Conservation (phyloP, 2,888 invertebrate species). For the Tuta absoluta region DNA sequence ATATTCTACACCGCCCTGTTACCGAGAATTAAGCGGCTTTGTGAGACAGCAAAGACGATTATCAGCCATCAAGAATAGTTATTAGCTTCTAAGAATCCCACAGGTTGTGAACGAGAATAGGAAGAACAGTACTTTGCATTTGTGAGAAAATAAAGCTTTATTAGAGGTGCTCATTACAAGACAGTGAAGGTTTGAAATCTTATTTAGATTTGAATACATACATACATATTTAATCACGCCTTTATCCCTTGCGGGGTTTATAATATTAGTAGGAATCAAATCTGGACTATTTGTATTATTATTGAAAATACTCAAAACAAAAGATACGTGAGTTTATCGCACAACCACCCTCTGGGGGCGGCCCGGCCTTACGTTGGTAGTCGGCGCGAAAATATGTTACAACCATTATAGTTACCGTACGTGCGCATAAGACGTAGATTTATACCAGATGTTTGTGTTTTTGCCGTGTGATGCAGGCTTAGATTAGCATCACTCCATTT, state of each 20-base stretch:
- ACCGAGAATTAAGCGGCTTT: background rate
- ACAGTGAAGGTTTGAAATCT: background rate
- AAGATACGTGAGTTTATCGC: background rate
- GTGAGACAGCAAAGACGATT: background rate
- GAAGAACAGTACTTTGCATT: conserved; percentile 1
- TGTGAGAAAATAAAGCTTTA: background rate
- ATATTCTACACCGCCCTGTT: background rate
- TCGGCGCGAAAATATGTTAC: conserved; percentile 14
- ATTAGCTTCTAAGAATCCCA: conserved; percentile 3
- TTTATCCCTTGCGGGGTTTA: no score
- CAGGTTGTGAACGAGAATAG: background rate
- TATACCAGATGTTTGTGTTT: background rate
- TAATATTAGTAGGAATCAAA: no score
- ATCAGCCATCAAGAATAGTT: background rate
- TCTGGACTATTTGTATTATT: no score
- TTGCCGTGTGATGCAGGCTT: no score
- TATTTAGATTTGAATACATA: no score
- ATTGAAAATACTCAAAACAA: background rate
- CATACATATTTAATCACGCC: no score
- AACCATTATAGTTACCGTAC: background rate
- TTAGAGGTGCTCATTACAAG: background rate
- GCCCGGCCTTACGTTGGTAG: background rate
- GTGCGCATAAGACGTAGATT: background rate
- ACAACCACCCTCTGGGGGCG: background rate
- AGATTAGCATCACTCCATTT: no score